phyloP scores from a whole-genome alignment of 2,797 vertebrate species.

The Gymnocypris eckloni region DNA sequence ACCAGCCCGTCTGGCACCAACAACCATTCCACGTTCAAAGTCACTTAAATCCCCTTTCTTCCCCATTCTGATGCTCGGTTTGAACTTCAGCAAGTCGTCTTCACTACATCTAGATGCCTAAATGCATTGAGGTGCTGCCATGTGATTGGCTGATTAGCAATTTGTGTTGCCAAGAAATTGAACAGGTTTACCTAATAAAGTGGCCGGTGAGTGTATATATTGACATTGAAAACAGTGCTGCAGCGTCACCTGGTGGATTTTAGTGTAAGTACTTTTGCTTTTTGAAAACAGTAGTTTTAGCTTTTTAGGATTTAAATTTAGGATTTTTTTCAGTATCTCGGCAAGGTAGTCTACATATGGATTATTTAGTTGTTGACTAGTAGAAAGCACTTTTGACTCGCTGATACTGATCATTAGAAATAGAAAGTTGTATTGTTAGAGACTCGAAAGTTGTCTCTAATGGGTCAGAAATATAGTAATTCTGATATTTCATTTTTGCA shows the following conservation, averaged over 20 bases:
- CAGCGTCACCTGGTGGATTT: constrained; percentile 2
- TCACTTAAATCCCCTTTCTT: too few relatives aligned
- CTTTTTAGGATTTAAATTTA: background rate
- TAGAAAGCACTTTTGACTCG: background rate
- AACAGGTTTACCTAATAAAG: too few relatives aligned
- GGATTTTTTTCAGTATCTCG: background rate
- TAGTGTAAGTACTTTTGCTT: background rate
- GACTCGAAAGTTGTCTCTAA: background rate
- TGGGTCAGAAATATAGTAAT: background rate
- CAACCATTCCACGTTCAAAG: too few relatives aligned
- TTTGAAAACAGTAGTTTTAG: background rate
- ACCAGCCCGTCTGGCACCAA: too few relatives aligned
- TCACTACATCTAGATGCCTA: too few relatives aligned
- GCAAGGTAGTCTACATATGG: background rate
- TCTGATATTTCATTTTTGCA: too few relatives aligned
- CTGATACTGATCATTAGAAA: background rate
- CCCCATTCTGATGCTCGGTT: too few relatives aligned
- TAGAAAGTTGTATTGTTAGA: background rate
- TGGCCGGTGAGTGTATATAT: too few relatives aligned
- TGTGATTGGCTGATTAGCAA: too few relatives aligned
- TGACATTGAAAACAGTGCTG: background rate
- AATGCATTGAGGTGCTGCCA: too few relatives aligned
- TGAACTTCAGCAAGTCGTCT: too few relatives aligned
- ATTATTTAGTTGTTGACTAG: background rate
- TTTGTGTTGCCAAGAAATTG: too few relatives aligned